A percentile compares a stretch with the other conserved stretches of the same genome.
These are phyloP conservation scores for Syngnathus acus DNA, from an alignment of 2,797 vertebrate genomes.

Conservation along the genomic window DNA sequence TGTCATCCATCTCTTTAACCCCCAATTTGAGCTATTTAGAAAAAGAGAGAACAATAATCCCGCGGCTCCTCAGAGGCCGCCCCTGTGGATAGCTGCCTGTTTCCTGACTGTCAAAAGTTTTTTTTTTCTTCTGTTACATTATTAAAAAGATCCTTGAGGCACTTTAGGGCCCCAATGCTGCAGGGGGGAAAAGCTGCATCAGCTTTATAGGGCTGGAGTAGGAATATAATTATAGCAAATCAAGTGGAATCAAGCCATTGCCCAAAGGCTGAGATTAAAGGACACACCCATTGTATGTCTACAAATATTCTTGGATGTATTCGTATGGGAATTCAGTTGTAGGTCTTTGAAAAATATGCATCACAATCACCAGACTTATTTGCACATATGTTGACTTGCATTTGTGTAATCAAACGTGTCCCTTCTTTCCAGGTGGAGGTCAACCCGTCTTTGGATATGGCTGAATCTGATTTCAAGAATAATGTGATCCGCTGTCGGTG, in stretches of 20 bases:
- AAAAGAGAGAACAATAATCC: slow-evolving; percentile 39
- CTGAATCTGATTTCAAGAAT: slow-evolving; percentile 93
- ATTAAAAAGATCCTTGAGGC: slow-evolving; percentile 12
- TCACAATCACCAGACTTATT: background rate
- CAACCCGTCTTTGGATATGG: slow-evolving; percentile 90
- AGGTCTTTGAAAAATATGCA: background rate
- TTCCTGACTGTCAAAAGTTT: slow-evolving; percentile 20
- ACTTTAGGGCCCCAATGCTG: background rate
- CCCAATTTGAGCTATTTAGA: slow-evolving; percentile 39
- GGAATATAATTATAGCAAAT: background rate
- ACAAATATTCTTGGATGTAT: slow-evolving; percentile 1
- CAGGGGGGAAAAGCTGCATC: background rate
- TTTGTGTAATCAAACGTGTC: background rate
- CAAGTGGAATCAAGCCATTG: background rate
- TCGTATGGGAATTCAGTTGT: background rate
- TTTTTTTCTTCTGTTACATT: slow-evolving; percentile 18
- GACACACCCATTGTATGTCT: background rate
- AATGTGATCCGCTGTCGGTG: slow-evolving; percentile 89
- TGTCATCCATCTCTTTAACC: slow-evolving; percentile 40
- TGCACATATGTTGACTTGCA: background rate
- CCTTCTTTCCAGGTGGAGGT: slow-evolving; percentile 77
- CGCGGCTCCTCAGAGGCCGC: slow-evolving; percentile 15
- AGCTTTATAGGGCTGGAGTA: background rate
- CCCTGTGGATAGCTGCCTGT: slow-evolving; percentile 14
- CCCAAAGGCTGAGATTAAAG: background rate